Conservation (phyloP, 2,113 vertebrate genomes). For the Scytalopus superciliaris region DNA sequence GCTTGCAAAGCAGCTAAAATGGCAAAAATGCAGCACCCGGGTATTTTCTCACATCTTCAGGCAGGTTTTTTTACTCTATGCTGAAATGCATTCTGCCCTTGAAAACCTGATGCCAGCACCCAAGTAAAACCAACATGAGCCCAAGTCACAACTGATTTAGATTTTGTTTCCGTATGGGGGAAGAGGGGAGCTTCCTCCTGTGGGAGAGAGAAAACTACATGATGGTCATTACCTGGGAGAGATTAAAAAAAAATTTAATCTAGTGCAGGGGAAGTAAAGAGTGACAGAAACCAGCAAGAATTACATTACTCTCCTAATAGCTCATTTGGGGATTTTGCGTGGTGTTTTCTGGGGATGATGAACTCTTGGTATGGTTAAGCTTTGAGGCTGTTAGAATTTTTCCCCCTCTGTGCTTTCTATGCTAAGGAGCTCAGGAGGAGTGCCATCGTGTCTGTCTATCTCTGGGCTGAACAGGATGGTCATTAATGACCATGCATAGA, state of each 20-base stretch:
- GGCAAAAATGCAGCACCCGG: not conserved
- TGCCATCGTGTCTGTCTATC: not conserved
- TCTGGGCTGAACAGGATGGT: slow-evolving; percentile 32
- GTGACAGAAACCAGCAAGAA: not conserved
- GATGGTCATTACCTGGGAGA: not conserved
- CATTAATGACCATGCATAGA: slow-evolving; percentile 48
- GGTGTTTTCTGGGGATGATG: not conserved
- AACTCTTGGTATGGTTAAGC: not conserved
- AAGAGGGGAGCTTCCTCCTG: not conserved
- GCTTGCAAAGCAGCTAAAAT: not conserved
- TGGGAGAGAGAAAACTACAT: not conserved
- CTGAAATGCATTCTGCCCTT: not conserved
- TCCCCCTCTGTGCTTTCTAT: not conserved
- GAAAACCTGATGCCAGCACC: not conserved
- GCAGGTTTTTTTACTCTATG: not conserved
- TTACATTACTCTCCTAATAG: not conserved
- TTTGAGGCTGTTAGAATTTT: not conserved
- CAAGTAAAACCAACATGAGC: not conserved
- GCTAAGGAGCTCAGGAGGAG: not conserved
- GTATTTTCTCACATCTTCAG: not conserved
- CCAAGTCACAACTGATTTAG: not conserved
- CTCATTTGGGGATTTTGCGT: not conserved
- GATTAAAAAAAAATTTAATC: not conserved
- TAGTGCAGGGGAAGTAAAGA: not conserved
- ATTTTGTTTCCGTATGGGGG: not conserved